Conservation (phyloP, 1,140 invertebrate genomes). For the Micrasema minimum region DNA sequence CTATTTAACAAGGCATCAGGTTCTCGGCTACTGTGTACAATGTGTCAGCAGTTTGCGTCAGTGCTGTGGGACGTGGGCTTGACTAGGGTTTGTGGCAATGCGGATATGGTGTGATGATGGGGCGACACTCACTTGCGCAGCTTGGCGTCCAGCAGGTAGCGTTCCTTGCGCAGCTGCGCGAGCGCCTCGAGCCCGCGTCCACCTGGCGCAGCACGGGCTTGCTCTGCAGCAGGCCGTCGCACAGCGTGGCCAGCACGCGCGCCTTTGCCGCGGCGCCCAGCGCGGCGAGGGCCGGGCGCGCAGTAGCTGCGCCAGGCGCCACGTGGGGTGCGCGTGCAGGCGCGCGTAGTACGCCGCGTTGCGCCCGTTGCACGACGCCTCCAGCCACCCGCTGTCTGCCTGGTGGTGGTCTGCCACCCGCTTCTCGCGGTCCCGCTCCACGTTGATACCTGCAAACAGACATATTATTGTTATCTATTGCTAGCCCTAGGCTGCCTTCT, state of each 20-base stretch:
- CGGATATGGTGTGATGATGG: too few species aligned
- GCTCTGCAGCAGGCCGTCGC: conserved; percentile 93
- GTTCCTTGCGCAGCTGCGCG: conserved; percentile 79
- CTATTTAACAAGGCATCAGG: too few species aligned
- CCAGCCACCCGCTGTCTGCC: conserved; percentile 72
- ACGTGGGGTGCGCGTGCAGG: conserved; percentile 79
- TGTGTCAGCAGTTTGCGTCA: too few species aligned
- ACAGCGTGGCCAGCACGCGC: conserved; percentile 88
- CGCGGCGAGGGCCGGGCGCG: conserved; percentile 84
- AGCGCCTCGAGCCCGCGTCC: conserved; percentile 81
- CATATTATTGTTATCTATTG: too few species aligned
- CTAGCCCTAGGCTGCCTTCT: too few species aligned
- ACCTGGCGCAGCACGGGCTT: conserved; percentile 87
- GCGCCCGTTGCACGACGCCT: conserved; percentile 72
- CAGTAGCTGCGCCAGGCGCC: conserved; percentile 74
- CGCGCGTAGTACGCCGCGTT: conserved; percentile 82
- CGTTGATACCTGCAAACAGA: conserved; percentile 69
- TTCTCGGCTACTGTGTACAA: too few species aligned
- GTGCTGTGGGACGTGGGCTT: too few species aligned
- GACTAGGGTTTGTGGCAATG: too few species aligned
- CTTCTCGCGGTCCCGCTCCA: conserved; percentile 81
- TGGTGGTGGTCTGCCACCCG: conserved; percentile 83
- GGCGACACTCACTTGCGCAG: conserved; percentile 81
- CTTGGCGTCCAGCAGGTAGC: conserved; percentile 87
- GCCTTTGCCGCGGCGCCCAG: conserved; percentile 88